Conservation (phyloP, 2,797 vertebrate species). For the Arrhamphus sclerolepis region DNA sequence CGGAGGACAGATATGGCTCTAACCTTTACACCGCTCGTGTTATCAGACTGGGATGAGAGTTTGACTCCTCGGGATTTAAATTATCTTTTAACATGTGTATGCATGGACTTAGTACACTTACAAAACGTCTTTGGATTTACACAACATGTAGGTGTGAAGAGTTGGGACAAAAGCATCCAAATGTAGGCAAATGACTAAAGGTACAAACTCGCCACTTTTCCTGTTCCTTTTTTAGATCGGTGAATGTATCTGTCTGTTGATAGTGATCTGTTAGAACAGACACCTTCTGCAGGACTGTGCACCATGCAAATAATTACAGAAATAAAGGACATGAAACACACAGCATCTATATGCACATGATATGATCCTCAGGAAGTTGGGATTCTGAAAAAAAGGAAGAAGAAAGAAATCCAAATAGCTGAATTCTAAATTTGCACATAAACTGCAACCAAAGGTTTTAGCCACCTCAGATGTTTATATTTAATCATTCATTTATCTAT, state of each 20-base stretch:
- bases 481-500: too few relatives aligned
- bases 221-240: slow-evolving; percentile 8
- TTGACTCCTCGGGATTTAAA: slow-evolving; percentile 12
- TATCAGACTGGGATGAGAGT: slow-evolving; percentile 30
- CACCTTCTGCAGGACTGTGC: slow-evolving; percentile 4
- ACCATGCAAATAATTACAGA: slow-evolving; percentile 49
- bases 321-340: slow-evolving; percentile 1
- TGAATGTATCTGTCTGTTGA: slow-evolving; percentile 14
- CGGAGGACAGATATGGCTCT: background rate
- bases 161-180: slow-evolving; percentile 20
- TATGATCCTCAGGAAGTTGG: background rate
- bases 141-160: background rate
- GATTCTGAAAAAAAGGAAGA: too few relatives aligned
- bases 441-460: background rate
- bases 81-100: slow-evolving; percentile 18
- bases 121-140: background rate
- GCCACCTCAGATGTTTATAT: background rate
- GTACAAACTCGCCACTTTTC: background rate
- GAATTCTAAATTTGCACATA: background rate
- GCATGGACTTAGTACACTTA: background rate
- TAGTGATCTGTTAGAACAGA: slow-evolving; percentile 38
- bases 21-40: slow-evolving; percentile 49
- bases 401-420: background rate
- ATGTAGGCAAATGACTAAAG: slow-evolving; percentile 31
- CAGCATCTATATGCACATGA: slow-evolving; percentile 1